Evolutionary conservation across 2,888 invertebrate genomes (phyloP), one percentile per base, ranked within the genome.

Genomic region (Stenchaetothrips biformis): DNA sequence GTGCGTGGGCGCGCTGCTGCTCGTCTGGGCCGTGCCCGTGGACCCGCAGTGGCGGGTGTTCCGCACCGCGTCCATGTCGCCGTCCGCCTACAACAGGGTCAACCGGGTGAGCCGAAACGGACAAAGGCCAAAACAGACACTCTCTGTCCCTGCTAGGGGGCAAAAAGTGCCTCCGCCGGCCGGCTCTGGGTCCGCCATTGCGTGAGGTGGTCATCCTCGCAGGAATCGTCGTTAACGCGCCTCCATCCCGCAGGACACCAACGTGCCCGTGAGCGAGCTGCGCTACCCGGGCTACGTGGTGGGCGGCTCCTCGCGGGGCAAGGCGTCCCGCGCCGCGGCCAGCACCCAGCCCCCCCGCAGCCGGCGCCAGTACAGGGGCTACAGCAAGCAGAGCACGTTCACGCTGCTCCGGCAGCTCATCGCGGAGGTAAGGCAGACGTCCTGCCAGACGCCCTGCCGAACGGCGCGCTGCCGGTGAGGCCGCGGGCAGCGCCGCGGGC

Each of bases 21-120:
- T 74, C 25, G 67, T 74, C 9, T 74, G 67, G 67, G 67, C 67
- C 67, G 67, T 74, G 67, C 67, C 67, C 67, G 67, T 74, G 21
- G 67, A 74, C 67, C 67, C 67, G 21, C 67, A 74, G 67, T 74
- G 67, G 67, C 21, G 25, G 9, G 67, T 74, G 67, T 21, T 74
- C 53, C 53, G 53, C 53, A 13, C 53, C 9, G 53, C 53, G 21
- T 74, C 67, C 9, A 74, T 74, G 67, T 7, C 67, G 25, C 67
- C 67, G 67, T 25, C 21, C 67, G 1, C 37, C 2, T 74, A 74
- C 67, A 25, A 21, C 67, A 21, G 67, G 67, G 67, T 74, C 25
- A 37, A 37, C 37, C 37, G 37, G 37, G 37, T 37, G 37, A 37
- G 37, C 37, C 37, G 37, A 37, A 37, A 37, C 1, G 2, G 37